phyloP scores from a whole-genome alignment of 2,888 invertebrate genomes.

The Cybosia mesomella region DNA sequence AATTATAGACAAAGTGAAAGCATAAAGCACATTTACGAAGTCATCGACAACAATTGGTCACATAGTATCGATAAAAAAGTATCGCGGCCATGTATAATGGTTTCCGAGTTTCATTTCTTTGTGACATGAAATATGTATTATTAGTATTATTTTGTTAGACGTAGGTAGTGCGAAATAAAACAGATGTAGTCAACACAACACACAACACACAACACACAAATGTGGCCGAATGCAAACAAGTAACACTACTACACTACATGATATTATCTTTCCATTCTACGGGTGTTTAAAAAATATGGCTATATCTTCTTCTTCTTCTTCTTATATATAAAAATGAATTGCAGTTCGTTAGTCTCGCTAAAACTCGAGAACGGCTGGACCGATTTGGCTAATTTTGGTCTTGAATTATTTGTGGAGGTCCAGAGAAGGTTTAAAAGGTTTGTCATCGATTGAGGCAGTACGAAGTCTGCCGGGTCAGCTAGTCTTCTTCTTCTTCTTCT shows the following conservation, averaged over 20 bases:
- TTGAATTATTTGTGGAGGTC: no score
- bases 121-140: conserved; percentile 41
- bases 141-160: conserved; percentile 24
- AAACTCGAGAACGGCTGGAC: no score
- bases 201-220: background rate
- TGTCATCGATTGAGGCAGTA: no score
- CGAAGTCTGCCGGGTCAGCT: no score
- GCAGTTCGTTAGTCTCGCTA: no score
- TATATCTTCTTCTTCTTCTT: no score
- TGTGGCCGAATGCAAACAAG: background rate
- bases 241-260: background rate
- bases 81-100: conserved; percentile 65
- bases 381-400: no score
- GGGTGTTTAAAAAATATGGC: background rate
- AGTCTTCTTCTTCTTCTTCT: no score
- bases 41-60: conserved; percentile 67
- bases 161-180: conserved; percentile 31
- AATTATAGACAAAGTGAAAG: conserved; percentile 71
- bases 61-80: conserved; percentile 65
- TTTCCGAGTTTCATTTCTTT: conserved; percentile 69
- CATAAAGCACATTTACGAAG: conserved; percentile 65
- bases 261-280: background rate
- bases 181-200: conserved; percentile 14
- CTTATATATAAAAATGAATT: no score
- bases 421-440: no score